phyloP scores from a whole-genome alignment of 2,113 vertebrate genomes.

The Zosterops borbonicus region DNA sequence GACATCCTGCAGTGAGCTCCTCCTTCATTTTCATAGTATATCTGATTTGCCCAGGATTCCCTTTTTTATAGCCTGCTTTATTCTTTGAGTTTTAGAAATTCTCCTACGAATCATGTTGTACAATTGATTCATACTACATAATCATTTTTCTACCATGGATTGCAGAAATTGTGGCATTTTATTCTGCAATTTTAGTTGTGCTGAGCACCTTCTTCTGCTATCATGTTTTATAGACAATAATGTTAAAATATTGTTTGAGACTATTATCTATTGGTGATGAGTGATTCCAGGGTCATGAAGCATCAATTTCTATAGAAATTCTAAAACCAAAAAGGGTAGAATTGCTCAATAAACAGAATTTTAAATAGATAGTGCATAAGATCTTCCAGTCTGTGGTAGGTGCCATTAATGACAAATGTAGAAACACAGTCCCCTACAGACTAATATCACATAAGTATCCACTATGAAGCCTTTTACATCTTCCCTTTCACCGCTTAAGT shows the following conservation, averaged over 20 bases:
- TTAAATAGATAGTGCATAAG: not conserved
- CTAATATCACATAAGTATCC: not conserved
- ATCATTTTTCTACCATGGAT: not conserved
- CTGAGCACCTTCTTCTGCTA: not conserved
- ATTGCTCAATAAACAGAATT: not conserved
- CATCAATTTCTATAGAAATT: not conserved
- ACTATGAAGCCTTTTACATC: not conserved
- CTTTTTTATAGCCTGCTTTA: not conserved
- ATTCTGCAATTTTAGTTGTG: not conserved
- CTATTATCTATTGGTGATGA: not conserved
- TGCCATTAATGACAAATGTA: not conserved
- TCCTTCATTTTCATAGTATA: not conserved
- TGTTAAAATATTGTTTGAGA: not conserved
- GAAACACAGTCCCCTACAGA: not conserved
- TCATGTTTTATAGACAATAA: not conserved
- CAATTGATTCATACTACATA: not conserved
- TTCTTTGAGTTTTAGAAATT: constrained; percentile 14
- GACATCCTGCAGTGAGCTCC: not conserved
- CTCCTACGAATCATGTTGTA: not conserved
- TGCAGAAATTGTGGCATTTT: not conserved
- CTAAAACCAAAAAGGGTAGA: not conserved
- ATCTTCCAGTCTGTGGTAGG: not conserved
- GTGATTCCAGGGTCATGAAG: not conserved
- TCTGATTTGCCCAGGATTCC: not conserved
- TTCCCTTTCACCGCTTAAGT: not conserved